These are phyloP conservation scores for Aegotheles bennettii DNA, from an alignment of 2,113 vertebrate species.

Conservation along the genomic window DNA sequence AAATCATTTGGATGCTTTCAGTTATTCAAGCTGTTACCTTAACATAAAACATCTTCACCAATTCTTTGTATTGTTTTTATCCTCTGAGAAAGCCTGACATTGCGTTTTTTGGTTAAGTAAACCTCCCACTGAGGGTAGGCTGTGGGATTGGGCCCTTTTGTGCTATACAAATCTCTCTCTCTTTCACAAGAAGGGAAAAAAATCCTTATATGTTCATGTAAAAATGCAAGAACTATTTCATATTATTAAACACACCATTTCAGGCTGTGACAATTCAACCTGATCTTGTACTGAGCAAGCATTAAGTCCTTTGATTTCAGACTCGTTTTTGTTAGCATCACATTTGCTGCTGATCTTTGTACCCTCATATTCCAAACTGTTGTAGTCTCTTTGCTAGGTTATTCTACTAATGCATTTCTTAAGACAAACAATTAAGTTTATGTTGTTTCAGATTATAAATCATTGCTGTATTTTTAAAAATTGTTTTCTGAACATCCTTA, in stretches of 20 bases:
- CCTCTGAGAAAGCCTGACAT: conserved; percentile 40
- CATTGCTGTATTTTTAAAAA: background rate
- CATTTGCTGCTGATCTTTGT: background rate
- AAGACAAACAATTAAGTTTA: background rate
- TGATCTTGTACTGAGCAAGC: background rate
- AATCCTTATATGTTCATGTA: background rate
- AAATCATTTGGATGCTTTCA: conserved; percentile 54
- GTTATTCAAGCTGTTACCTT: conserved; percentile 56
- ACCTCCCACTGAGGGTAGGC: conserved; percentile 22
- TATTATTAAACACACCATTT: background rate
- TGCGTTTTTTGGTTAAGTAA: conserved; percentile 46
- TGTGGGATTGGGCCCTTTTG: conserved; percentile 16
- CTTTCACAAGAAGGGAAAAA: background rate
- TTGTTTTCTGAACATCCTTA: background rate
- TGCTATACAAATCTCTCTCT: background rate
- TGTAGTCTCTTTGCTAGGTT: background rate
- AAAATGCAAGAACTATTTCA: background rate
- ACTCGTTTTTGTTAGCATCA: background rate
- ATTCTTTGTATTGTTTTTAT: conserved; percentile 53
- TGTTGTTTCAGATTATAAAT: background rate
- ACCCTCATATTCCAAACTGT: background rate
- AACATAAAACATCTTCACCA: conserved; percentile 29
- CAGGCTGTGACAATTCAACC: background rate
- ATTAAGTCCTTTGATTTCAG: background rate
- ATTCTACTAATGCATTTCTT: background rate